phyloP scores from a whole-genome alignment of 2,797 vertebrate genomes.

The Peromyscus nudipes region DNA sequence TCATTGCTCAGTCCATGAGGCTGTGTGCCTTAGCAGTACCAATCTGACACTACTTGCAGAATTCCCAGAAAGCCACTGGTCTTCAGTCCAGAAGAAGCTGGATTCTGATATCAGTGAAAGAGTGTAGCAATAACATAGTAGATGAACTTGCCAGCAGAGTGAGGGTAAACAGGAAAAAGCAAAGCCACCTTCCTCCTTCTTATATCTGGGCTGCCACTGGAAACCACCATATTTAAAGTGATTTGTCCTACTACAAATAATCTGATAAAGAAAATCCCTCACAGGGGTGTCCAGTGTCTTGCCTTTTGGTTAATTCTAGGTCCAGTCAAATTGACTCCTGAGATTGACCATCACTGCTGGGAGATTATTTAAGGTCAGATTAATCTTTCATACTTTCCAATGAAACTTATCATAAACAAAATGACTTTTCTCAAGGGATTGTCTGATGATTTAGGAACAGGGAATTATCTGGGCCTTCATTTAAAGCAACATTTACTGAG shows the following conservation, averaged over 20 bases:
- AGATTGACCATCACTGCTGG: neutral
- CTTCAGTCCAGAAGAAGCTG: neutral
- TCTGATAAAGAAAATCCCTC: neutral
- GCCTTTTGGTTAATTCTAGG: neutral
- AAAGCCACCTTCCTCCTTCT: too few species aligned
- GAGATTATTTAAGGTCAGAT: neutral
- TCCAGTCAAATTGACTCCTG: neutral
- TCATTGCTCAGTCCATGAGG: neutral
- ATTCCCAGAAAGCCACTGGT: neutral
- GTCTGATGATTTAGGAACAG: neutral
- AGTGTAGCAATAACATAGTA: neutral
- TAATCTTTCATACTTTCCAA: neutral
- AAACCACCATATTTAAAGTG: neutral
- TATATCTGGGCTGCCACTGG: neutral
- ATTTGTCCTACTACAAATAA: neutral
- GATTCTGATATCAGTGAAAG: neutral
- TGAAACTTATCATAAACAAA: constrained; percentile 11
- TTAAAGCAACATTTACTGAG: neutral
- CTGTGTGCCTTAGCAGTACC: neutral
- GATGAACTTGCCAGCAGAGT: neutral
- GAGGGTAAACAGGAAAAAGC: neutral
- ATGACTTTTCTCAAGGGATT: neutral
- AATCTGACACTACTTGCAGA: neutral
- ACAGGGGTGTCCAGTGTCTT: neutral
- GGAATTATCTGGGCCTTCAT: neutral